phyloP scores from a whole-genome alignment of 2,888 invertebrate genomes.

The Acanthococcus lagerstroemiae region DNA sequence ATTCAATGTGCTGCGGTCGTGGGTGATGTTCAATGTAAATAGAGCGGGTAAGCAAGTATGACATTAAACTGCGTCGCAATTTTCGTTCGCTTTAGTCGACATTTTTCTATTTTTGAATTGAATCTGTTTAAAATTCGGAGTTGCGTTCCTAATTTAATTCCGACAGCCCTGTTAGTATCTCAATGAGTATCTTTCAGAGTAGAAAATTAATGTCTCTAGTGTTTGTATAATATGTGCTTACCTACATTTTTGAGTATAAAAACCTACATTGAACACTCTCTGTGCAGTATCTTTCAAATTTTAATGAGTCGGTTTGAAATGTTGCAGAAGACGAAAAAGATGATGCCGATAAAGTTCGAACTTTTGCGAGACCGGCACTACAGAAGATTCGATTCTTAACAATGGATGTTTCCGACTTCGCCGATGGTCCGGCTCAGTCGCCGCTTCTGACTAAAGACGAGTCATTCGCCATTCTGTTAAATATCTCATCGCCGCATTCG shows the following conservation, averaged over 20 bases:
- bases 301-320: too few species aligned
- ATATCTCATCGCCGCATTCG: slow-evolving; percentile 61
- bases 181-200: too few species aligned
- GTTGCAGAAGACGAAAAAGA: slow-evolving; percentile 26
- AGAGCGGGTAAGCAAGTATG: slow-evolving; percentile 8
- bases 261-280: too few species aligned
- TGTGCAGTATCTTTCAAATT: too few species aligned
- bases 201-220: too few species aligned
- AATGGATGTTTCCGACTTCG: slow-evolving; percentile 69
- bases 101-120: too few species aligned
- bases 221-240: too few species aligned
- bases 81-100: too few species aligned
- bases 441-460: slow-evolving; percentile 62
- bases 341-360: slow-evolving; percentile 34
- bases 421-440: slow-evolving; percentile 68
- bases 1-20: slow-evolving; percentile 62
- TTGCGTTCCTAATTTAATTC: too few species aligned
- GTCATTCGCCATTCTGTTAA: slow-evolving; percentile 70
- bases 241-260: too few species aligned
- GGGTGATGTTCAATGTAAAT: slow-evolving; percentile 41
- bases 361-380: slow-evolving; percentile 45
- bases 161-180: too few species aligned
- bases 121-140: too few species aligned
- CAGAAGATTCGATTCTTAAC: slow-evolving; percentile 71
- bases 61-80: not conserved